Percentiles rank a stretch among this genome's conserved stretches.
Conservation (phyloP, 2,113 vertebrate genomes). For the Hipposideros armiger region DNA sequence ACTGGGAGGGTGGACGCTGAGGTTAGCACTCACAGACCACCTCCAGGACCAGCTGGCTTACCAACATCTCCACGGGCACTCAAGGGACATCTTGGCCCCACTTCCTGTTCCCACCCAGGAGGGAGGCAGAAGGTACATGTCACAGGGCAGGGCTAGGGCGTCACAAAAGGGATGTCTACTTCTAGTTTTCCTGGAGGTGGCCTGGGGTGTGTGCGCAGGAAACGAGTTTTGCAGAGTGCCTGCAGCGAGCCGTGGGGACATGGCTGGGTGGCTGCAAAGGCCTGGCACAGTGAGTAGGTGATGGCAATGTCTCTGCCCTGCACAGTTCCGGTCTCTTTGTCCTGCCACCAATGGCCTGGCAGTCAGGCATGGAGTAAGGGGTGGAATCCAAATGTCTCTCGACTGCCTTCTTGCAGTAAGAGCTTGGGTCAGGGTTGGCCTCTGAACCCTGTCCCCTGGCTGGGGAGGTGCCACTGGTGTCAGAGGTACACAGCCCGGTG, state of each 20-base stretch:
- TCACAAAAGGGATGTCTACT: background rate
- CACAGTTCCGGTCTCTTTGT: background rate
- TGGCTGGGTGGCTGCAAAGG: background rate
- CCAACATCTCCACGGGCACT: background rate
- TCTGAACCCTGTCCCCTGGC: rapidly evolving
- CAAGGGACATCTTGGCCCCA: rapidly evolving
- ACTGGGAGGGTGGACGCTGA: background rate
- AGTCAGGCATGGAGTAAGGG: background rate
- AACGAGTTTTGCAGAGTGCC: background rate
- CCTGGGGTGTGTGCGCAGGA: background rate
- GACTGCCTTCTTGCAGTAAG: background rate
- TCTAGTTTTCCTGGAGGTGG: background rate
- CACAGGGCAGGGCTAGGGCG: background rate
- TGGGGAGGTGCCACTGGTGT: background rate
- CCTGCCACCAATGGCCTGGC: background rate
- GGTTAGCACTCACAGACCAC: background rate
- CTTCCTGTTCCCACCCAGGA: background rate
- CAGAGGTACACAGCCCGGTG: background rate
- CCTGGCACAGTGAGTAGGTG: background rate
- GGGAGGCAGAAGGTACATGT: background rate
- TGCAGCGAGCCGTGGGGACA: rapidly evolving
- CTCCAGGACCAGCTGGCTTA: background rate
- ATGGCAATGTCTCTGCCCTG: background rate
- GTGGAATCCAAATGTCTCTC: background rate
- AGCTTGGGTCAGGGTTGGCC: background rate